A percentile compares a stretch with the other conserved stretches of the same genome.
phyloP scores from a whole-genome alignment of 2,888 invertebrate species.

The Pristionchus mayeri region DNA sequence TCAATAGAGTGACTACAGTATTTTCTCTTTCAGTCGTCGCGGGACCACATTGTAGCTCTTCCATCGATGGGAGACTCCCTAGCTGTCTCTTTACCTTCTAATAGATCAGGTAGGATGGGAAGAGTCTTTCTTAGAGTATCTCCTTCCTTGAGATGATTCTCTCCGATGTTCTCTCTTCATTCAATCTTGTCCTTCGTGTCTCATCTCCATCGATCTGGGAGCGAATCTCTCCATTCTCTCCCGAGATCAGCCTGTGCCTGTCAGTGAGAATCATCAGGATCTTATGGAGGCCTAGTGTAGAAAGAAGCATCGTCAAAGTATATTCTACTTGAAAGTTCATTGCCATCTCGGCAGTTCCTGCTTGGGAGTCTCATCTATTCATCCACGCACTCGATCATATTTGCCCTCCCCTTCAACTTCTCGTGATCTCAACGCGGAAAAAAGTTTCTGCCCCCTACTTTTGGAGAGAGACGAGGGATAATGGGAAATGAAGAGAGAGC shows the following conservation, averaged over 20 bases:
- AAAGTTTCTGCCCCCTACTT: conserved; percentile 37
- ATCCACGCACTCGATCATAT: not conserved
- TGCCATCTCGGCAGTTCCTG: not conserved
- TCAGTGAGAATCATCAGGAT: not conserved
- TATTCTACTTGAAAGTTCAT: too few species aligned
- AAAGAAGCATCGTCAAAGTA: too few species aligned
- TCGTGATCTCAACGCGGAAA: conserved; percentile 22
- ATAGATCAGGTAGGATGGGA: conserved; percentile 12
- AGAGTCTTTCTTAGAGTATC: not conserved
- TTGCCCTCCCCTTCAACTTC: conserved; percentile 13
- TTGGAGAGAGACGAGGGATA: conserved; percentile 13
- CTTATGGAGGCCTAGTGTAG: too few species aligned
- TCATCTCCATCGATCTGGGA: not conserved
- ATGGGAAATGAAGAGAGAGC: conserved; percentile 2
- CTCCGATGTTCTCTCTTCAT: conserved; percentile 31
- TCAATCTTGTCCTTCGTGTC: conserved; percentile 37
- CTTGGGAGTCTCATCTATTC: not conserved
- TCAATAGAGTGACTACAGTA: not conserved
- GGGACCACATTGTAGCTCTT: conserved; percentile 16
- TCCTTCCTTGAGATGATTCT: not conserved
- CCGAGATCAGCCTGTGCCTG: not conserved
- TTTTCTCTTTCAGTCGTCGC: conserved; percentile 24
- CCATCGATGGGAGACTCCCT: not conserved
- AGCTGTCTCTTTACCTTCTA: conserved; percentile 1
- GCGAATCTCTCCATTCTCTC: not conserved